Evolutionary conservation across 2,113 vertebrate species (phyloP), one percentile per base, ranked within the genome.

Genomic region (Arvicanthis niloticus): DNA sequence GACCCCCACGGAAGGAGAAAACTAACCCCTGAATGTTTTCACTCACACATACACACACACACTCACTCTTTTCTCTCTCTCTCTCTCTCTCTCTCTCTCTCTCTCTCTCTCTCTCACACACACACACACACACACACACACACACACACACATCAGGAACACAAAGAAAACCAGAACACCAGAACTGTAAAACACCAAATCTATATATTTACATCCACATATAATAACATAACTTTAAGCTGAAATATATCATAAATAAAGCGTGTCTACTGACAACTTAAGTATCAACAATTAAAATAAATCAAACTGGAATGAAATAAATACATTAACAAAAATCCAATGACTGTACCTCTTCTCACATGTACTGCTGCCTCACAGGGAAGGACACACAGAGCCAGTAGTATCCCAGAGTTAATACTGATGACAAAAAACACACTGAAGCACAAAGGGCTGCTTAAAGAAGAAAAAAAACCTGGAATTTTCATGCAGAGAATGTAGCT

Each of bases 231-330:
- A 98, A 97, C 97, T 98, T 98, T 99, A 98, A 98, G 98, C 98
- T 98, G 98, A 99, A 98, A 98, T 99, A 98, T 98, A 98, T 98
- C 98, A 99, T 99, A 99, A 99, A 99, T 99, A 99, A 98, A 98
- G 98, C 98, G 98, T 98, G 97, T 97, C 98, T 98, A 98, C 96
- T 98, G 98, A 98, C 97, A 45, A 98, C 97, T 97, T 98, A 98
- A 16, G 98, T 97, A 98, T 98, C 95, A 96, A 99, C 98, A 98
- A 99, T 99, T 98, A 97, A 96, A 98, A 98, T 98, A 98, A 98
- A 99, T 98, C 98, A 98, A 98, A 98, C 97, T 98, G 98, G 98
- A 99, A 99, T 98, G 98, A 98, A 99, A 99, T 99, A 99, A 99
- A 99, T 99, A 99, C 98, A 98, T 98, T 97, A 97, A 98, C 80